Percentiles rank a stretch among this genome's conserved stretches.
Conservation (phyloP, 2,113 vertebrate genomes). For the Sebastes fasciatus region DNA sequence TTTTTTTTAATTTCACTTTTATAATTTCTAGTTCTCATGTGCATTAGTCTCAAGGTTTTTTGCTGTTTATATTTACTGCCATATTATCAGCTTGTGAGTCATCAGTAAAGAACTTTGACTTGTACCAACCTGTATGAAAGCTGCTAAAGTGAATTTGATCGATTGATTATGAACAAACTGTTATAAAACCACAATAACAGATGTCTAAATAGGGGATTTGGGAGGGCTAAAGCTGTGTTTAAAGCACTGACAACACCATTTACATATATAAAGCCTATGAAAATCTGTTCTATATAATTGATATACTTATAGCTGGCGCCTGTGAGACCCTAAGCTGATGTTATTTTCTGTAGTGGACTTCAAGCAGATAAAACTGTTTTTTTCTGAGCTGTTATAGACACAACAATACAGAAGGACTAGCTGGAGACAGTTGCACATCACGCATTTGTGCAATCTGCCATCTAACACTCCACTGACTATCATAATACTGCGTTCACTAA, state of each 20-base stretch:
- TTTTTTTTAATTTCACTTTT: background rate
- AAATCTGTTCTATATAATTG: background rate
- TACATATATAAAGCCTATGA: background rate
- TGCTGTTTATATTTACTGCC: background rate
- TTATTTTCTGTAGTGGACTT: background rate
- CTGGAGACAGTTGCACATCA: conserved; percentile 14
- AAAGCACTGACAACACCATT: background rate
- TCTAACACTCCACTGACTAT: conserved; percentile 7
- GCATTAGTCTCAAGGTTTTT: background rate
- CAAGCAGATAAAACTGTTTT: background rate
- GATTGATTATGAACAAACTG: background rate
- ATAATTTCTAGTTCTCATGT: background rate
- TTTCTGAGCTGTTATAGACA: background rate
- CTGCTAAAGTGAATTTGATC: background rate
- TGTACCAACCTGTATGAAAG: background rate
- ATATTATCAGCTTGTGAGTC: background rate
- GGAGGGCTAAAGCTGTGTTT: no score
- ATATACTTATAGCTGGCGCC: background rate
- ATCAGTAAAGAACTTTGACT: background rate
- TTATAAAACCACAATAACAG: background rate
- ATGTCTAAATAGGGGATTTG: background rate
- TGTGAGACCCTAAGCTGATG: background rate
- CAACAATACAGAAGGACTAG: background rate
- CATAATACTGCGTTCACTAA: conserved; percentile 7
- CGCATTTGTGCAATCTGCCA: conserved; percentile 33